A percentile compares a stretch with the other conserved stretches of the same genome.
Conservation (phyloP, 2,888 invertebrate genomes). For the Dynastes tityus region DNA sequence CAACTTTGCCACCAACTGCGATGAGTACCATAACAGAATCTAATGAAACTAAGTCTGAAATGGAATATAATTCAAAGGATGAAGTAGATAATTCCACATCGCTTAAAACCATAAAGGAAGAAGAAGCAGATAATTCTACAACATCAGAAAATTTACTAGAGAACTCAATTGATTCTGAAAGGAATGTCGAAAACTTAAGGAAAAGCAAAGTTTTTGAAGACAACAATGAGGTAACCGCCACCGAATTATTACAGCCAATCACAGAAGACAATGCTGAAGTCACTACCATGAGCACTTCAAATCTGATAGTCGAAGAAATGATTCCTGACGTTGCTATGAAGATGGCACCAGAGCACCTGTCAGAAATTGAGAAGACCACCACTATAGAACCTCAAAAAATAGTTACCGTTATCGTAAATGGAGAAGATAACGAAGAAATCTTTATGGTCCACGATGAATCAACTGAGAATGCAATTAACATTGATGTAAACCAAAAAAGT, state of each 20-base stretch:
- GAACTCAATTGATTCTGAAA: not conserved
- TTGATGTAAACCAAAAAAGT: not conserved
- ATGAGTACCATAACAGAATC: not conserved
- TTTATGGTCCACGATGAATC: not conserved
- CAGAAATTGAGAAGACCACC: conserved; percentile 3
- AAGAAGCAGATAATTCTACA: not conserved
- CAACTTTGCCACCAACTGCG: no score
- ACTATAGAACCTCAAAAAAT: not conserved
- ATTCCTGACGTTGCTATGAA: not conserved
- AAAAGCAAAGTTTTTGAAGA: conserved; percentile 2
- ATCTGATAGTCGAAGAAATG: conserved; percentile 22
- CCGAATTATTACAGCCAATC: no score
- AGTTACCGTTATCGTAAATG: not conserved
- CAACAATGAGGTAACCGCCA: not conserved
- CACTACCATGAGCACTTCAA: not conserved
- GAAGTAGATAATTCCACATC: not conserved
- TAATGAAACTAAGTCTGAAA: not conserved
- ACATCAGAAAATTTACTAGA: not conserved
- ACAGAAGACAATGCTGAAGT: not conserved
- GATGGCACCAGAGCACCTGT: not conserved
- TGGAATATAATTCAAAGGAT: not conserved
- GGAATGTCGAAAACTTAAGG: not conserved
- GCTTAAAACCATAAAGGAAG: not conserved
- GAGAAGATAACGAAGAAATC: not conserved
- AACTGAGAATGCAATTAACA: not conserved